Conservation (phyloP, 2,888 invertebrate species). For the Drosophila greeni region DNA sequence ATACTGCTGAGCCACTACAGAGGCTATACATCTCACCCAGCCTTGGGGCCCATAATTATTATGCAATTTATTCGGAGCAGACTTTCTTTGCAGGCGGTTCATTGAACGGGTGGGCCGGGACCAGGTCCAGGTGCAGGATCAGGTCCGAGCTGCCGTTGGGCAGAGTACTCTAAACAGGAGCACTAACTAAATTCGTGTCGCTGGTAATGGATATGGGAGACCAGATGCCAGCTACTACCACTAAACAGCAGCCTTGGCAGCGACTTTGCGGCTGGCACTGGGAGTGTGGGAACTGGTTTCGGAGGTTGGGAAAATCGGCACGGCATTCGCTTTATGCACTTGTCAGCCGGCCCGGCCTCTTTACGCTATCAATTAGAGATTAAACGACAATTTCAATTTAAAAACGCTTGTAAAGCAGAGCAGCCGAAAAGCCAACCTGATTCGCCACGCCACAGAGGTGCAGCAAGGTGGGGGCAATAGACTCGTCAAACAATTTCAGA, state of each 20-base stretch:
- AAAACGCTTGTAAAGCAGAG: slow-evolving; percentile 43
- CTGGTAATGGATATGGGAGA: slow-evolving; percentile 36
- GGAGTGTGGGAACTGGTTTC: slow-evolving; percentile 51
- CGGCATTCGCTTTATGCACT: slow-evolving; percentile 50
- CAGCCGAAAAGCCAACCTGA: slow-evolving; percentile 39
- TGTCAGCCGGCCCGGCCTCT: slow-evolving; percentile 43
- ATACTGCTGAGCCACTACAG: slow-evolving; percentile 23
- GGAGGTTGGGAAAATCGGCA: slow-evolving; percentile 53
- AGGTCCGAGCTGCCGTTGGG: slow-evolving; percentile 42
- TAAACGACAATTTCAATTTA: slow-evolving; percentile 67
- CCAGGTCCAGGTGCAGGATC: slow-evolving; percentile 16
- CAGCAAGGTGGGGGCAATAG: slow-evolving; percentile 22
- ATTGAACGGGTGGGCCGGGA: slow-evolving; percentile 43
- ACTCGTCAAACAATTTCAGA: slow-evolving; percentile 16
- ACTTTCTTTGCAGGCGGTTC: slow-evolving; percentile 53
- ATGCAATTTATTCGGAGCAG: slow-evolving; percentile 28
- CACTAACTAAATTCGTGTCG: slow-evolving; percentile 29
- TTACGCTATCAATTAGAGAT: slow-evolving; percentile 59
- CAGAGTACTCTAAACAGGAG: slow-evolving; percentile 47
- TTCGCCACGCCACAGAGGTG: slow-evolving; percentile 7
- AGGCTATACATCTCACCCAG: slow-evolving; percentile 31
- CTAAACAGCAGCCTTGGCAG: slow-evolving; percentile 32
- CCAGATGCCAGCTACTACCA: slow-evolving; percentile 4
- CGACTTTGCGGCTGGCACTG: slow-evolving; percentile 46
- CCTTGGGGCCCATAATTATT: slow-evolving; percentile 35